Percentiles rank a stretch among this genome's conserved stretches.
These are phyloP conservation scores for Silurus glanis DNA, from an alignment of 2,113 vertebrate species.

Conservation along the genomic window DNA sequence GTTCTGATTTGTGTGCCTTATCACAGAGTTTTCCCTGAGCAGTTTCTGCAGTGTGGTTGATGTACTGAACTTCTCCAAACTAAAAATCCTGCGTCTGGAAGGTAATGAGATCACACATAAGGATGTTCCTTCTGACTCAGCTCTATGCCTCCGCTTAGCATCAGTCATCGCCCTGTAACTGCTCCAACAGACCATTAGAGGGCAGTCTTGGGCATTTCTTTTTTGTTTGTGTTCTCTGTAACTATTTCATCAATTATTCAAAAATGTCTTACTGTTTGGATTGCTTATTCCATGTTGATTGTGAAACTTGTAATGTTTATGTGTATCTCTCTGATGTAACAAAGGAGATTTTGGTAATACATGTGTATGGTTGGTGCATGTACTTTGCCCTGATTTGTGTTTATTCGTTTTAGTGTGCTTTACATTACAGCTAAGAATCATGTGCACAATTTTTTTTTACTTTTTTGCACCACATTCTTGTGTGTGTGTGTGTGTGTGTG, in stretches of 20 bases:
- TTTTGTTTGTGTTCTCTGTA: slow-evolving; percentile 8
- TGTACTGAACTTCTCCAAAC: slow-evolving; percentile 87
- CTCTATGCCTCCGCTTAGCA: slow-evolving; percentile 85
- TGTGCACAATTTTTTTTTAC: background rate
- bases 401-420: background rate
- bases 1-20: background rate
- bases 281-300: background rate
- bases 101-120: slow-evolving; percentile 82
- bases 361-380: background rate
- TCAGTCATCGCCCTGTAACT: slow-evolving; percentile 81
- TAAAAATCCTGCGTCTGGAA: slow-evolving; percentile 86
- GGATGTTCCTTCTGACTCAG: slow-evolving; percentile 79
- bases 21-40: slow-evolving; percentile 87
- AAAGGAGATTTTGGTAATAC: background rate
- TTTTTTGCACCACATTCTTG: no score
- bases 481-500: background rate
- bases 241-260: background rate
- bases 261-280: background rate
- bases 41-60: slow-evolving; percentile 90
- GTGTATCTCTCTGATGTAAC: background rate
- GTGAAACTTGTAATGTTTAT: background rate
- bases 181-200: background rate
- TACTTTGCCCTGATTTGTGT: background rate
- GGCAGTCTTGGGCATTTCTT: background rate
- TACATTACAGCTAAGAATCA: background rate